Evolutionary conservation across 2,888 invertebrate genomes (phyloP).

Genomic region (Peribatodes rhomboidaria): DNA sequence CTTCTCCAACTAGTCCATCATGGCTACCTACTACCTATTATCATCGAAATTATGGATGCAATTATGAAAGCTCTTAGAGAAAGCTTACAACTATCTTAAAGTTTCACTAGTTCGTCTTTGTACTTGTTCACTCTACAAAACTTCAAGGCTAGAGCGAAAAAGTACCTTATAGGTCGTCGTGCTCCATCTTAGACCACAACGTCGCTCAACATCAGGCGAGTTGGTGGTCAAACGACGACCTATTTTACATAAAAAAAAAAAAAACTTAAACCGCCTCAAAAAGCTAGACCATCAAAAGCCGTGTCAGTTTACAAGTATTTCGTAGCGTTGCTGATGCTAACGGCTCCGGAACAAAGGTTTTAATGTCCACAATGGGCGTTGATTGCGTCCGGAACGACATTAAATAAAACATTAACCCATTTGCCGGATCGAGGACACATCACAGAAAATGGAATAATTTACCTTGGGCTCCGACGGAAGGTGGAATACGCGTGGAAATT

Average conservation of each 20-base stretch:
- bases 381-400: conserved; percentile 51
- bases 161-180: too few species aligned
- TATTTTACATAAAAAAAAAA: neutral
- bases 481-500: conserved; percentile 16
- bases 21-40: too few species aligned
- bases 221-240: too few species aligned
- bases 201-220: too few species aligned
- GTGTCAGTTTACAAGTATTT: neutral
- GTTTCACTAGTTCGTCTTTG: too few species aligned
- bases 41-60: too few species aligned
- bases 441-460: conserved; percentile 38
- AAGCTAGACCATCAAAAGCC: neutral
- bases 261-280: neutral
- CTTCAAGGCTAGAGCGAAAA: too few species aligned
- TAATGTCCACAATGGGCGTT: conserved; percentile 50
- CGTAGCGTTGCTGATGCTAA: conserved; percentile 28
- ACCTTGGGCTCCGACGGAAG: conserved; percentile 17
- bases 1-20: too few species aligned
- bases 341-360: conserved; percentile 52
- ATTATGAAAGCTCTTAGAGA: too few species aligned
- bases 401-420: conserved; percentile 52
- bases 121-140: too few species aligned
- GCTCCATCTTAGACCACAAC: too few species aligned
- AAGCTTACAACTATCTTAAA: too few species aligned
- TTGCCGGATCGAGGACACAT: conserved; percentile 46